Percentiles rank a stretch among this genome's conserved stretches.
These are phyloP conservation scores for Shargacucullia verbasci DNA, from an alignment of 2,888 invertebrate genomes.

Conservation along the genomic window DNA sequence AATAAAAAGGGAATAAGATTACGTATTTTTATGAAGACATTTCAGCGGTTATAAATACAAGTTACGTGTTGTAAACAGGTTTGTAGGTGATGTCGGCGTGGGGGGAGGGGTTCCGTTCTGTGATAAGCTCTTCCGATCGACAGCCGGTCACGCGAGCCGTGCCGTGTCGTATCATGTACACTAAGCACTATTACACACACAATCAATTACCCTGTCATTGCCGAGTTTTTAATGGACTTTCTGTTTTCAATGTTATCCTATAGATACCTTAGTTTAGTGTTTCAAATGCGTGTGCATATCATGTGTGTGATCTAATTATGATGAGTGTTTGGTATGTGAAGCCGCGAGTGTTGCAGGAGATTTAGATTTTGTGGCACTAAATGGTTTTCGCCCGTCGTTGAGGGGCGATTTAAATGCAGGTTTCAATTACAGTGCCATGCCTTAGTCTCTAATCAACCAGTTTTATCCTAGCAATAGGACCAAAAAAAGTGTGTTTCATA, in stretches of 20 bases:
- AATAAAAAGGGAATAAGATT: constrained; percentile 38
- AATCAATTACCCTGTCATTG: constrained; percentile 63
- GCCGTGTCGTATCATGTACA: constrained; percentile 52
- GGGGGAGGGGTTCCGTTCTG: constrained; percentile 58
- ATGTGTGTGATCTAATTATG: too few relatives aligned
- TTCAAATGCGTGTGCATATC: not conserved
- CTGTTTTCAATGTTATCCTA: constrained; percentile 9
- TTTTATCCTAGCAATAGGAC: too few relatives aligned
- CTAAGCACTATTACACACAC: constrained; percentile 53
- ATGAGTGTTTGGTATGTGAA: too few relatives aligned
- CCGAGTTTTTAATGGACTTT: constrained; percentile 34
- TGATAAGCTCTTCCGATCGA: constrained; percentile 74
- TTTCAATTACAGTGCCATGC: constrained; percentile 6
- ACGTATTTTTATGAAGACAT: constrained; percentile 48
- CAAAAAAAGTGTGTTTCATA: too few relatives aligned
- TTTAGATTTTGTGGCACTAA: not conserved
- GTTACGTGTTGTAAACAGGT: constrained; percentile 71
- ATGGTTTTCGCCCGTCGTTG: constrained; percentile 6
- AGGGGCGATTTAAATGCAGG: constrained; percentile 37
- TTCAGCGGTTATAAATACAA: constrained; percentile 57
- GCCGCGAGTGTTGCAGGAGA: too few relatives aligned
- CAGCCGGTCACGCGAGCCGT: constrained; percentile 66
- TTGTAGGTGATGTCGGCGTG: constrained; percentile 58
- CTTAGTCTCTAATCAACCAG: too few relatives aligned
- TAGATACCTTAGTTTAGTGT: constrained; percentile 3